phyloP scores from a whole-genome alignment of 1,140 invertebrate species.

The Cydia pomonella region DNA sequence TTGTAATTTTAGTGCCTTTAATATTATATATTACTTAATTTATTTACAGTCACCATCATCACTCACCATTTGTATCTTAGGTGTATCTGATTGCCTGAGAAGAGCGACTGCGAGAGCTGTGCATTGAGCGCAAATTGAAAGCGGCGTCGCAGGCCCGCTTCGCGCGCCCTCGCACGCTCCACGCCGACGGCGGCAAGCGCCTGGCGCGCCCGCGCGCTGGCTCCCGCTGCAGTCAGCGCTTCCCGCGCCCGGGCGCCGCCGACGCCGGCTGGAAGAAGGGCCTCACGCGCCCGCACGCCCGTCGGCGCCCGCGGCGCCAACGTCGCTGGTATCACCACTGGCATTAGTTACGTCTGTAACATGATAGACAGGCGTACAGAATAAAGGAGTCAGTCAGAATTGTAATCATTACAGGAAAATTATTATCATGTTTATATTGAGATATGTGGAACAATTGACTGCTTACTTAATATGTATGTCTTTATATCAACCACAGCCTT shows the following conservation, averaged over 20 bases:
- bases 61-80: slow-evolving; percentile 12
- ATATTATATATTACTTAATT: no score
- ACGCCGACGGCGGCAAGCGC: neutral
- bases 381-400: no score
- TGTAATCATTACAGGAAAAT: no score
- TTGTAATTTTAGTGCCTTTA: no score
- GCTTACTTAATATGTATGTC: no score
- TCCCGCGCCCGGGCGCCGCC: neutral
- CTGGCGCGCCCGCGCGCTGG: neutral
- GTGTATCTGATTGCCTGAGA: neutral
- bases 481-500: no score
- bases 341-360: neutral
- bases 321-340: slow-evolving; percentile 36
- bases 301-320: slow-evolving; percentile 33
- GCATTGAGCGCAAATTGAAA: neutral
- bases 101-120: neutral
- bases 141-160: slow-evolving; percentile 5
- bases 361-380: neutral
- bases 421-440: no score
- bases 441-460: no score
- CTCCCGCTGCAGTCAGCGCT: neutral
- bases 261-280: neutral
- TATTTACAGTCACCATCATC: no score
- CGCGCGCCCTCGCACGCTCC: neutral
- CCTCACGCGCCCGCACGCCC: neutral